phyloP scores from a whole-genome alignment of 2,797 vertebrate genomes.

The Pelobates cultripes region DNA sequence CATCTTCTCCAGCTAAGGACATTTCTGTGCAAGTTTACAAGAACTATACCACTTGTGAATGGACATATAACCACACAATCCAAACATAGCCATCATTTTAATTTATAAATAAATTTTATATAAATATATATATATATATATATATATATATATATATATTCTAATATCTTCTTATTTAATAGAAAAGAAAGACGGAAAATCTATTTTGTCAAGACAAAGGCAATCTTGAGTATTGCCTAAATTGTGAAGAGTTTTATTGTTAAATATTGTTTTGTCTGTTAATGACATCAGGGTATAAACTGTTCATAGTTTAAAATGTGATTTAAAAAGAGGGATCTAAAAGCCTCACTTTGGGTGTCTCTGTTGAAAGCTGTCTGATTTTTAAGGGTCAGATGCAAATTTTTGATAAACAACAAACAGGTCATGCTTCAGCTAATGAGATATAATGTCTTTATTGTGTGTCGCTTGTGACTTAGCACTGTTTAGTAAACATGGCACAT shows the following conservation, averaged over 20 bases:
- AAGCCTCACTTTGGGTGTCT: not conserved
- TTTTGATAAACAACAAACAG: not conserved
- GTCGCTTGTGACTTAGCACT: too few relatives aligned
- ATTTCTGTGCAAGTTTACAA: not conserved
- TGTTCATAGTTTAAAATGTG: not conserved
- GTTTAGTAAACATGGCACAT: too few relatives aligned
- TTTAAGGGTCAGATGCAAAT: not conserved
- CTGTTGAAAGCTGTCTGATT: not conserved
- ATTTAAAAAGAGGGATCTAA: not conserved
- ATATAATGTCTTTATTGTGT: too few relatives aligned
- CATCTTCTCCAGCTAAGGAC: too few relatives aligned
- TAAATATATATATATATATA: slow-evolving; percentile 7
- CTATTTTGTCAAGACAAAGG: not conserved
- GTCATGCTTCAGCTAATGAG: not conserved
- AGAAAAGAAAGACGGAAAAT: slow-evolving; percentile 10
- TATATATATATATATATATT: slow-evolving; percentile 11
- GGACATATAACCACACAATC: not conserved
- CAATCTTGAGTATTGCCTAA: not conserved
- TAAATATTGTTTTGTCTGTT: slow-evolving; percentile 4
- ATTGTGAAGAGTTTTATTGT: not conserved
- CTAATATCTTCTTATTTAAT: slow-evolving; percentile 47
- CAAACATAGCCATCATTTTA: slow-evolving; percentile 9
- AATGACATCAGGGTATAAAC: not conserved
- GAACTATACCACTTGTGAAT: not conserved
- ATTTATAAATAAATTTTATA: slow-evolving; percentile 35